These are phyloP conservation scores for Therioaphis trifolii DNA, from an alignment of 2,888 invertebrate species.

Conservation along the genomic window DNA sequence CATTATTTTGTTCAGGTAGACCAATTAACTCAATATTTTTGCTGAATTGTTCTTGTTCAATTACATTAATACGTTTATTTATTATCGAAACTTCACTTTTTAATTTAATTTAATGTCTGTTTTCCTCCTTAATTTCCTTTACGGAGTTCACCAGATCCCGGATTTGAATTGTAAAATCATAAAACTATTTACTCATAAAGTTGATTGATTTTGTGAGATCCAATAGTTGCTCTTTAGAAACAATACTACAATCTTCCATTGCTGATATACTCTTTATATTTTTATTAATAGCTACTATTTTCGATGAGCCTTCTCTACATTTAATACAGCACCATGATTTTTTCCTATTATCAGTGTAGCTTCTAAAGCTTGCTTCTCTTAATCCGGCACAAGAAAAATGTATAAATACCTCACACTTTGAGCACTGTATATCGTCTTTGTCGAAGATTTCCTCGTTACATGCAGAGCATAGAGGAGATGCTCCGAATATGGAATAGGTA, in stretches of 20 bases:
- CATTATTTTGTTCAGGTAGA: background rate
- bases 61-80: background rate
- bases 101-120: background rate
- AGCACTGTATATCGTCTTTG: background rate
- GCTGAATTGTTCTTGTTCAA: background rate
- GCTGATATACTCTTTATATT: background rate
- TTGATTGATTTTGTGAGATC: background rate
- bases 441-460: background rate
- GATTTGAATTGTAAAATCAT: background rate
- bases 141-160: background rate
- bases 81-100: background rate
- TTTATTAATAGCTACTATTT: background rate
- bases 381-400: background rate
- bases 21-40: slow-evolving; percentile 4
- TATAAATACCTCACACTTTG: background rate
- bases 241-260: background rate
- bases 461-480: background rate
- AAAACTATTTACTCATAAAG: slow-evolving; percentile 5
- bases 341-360: background rate
- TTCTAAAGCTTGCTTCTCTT: background rate
- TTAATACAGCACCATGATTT: background rate
- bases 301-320: background rate
- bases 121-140: slow-evolving; percentile 1
- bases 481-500: no score
- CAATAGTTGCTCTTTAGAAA: no score